phyloP scores from a whole-genome alignment of 2,113 vertebrate species.

The Mungos mungo region DNA sequence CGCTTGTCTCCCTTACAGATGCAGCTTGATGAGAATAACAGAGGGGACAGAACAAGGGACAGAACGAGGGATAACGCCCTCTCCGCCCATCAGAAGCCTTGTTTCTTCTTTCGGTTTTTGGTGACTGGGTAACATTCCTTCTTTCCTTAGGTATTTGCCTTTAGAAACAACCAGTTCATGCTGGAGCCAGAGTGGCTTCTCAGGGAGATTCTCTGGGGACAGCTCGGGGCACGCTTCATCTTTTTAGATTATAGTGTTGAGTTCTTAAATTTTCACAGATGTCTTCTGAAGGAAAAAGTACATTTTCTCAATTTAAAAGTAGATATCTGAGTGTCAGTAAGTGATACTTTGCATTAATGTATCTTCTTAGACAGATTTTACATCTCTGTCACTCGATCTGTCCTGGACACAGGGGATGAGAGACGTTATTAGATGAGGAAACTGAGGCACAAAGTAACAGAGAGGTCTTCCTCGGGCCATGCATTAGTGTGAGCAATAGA shows the following conservation, averaged over 20 bases:
- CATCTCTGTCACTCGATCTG: neutral
- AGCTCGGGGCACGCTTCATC: neutral
- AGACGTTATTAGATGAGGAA: neutral
- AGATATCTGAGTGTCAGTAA: neutral
- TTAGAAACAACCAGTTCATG: neutral
- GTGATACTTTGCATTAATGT: neutral
- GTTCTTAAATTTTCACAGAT: conserved; percentile 34
- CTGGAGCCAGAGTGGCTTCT: neutral
- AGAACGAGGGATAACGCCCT: neutral
- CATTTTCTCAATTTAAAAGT: conserved; percentile 25
- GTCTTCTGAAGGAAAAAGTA: neutral
- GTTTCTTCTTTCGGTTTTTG: neutral
- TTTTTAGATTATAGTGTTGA: conserved; percentile 34
- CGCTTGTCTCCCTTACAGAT: neutral
- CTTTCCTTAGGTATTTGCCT: conserved; percentile 28
- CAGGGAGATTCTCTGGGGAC: neutral
- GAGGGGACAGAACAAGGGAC: neutral
- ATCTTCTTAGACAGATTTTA: neutral
- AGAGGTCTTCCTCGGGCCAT: neutral
- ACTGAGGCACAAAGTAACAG: neutral
- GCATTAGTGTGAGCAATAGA: neutral
- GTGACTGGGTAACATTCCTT: neutral
- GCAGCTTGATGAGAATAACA: neutral
- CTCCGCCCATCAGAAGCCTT: neutral
- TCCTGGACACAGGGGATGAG: neutral